phyloP scores from a whole-genome alignment of 2,113 vertebrate species.

The Gambusia holbrooki region DNA sequence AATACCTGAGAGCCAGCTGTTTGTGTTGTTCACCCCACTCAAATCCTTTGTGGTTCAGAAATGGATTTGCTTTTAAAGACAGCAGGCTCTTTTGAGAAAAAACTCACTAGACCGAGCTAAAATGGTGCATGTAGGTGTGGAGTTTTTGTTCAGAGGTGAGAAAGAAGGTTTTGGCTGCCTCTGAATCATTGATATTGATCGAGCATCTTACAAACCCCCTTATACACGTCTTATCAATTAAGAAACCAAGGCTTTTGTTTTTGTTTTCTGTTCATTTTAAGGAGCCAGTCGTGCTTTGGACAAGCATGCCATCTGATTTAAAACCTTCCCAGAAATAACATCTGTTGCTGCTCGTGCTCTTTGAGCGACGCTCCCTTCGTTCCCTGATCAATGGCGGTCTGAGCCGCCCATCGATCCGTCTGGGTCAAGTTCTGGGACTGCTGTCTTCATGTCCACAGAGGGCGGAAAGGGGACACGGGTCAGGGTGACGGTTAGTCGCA shows the following conservation, averaged over 20 bases:
- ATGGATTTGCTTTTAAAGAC: conserved; percentile 62
- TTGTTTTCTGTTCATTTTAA: conserved; percentile 23
- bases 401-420: conserved; percentile 66
- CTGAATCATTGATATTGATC: conserved; percentile 46
- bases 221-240: conserved; percentile 32
- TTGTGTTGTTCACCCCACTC: conserved; percentile 30
- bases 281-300: not conserved
- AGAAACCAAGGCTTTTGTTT: conserved; percentile 18
- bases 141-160: conserved; percentile 47
- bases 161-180: conserved; percentile 33
- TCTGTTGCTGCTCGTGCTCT: conserved; percentile 31
- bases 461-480: conserved; percentile 49
- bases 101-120: conserved; percentile 11
- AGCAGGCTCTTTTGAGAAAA: conserved; percentile 39
- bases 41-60: conserved; percentile 49
- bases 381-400: conserved; percentile 64
- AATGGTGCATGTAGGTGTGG: conserved; percentile 25
- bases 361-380: conserved; percentile 49
- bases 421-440: conserved; percentile 40
- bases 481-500: conserved; percentile 48
- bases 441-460: conserved; percentile 51
- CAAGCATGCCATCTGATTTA: conserved; percentile 16
- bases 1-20: conserved; percentile 32
- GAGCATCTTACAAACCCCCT: not conserved
- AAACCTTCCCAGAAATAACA: conserved; percentile 40